phyloP scores from a whole-genome alignment of 2,113 vertebrate species.

The Oreochromis aureus region DNA sequence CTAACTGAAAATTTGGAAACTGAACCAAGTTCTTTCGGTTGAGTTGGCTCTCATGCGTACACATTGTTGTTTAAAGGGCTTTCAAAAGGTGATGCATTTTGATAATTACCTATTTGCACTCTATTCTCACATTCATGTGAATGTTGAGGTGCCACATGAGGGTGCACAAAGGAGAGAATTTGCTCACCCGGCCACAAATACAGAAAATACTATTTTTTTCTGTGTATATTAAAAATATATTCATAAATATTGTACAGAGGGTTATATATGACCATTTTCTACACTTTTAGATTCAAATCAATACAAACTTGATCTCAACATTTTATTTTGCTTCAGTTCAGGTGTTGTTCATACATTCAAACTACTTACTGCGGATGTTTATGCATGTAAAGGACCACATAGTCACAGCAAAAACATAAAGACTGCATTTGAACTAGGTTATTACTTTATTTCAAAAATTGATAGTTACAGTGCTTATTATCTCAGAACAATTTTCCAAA shows the following conservation, averaged over 20 bases:
- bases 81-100: conserved; percentile 14
- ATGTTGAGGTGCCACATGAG: background rate
- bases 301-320: background rate
- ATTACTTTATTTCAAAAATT: background rate
- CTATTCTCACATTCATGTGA: background rate
- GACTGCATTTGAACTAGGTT: background rate
- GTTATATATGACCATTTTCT: background rate
- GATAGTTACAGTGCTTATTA: background rate
- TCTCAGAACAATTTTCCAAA: background rate
- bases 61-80: conserved; percentile 20
- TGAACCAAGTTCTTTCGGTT: conserved; percentile 14
- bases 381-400: background rate
- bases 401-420: background rate
- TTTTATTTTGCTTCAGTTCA: background rate
- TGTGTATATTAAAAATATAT: background rate
- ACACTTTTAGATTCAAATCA: background rate
- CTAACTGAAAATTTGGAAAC: conserved; percentile 21
- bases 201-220: background rate
- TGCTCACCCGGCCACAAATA: background rate
- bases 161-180: background rate
- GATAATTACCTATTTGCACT: conserved; percentile 11
- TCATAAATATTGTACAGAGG: background rate
- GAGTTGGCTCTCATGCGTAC: conserved; percentile 2
- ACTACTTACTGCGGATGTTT: background rate
- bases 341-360: background rate